phyloP scores from a whole-genome alignment of 2,113 vertebrate species.

The Plectropomus leopardus region DNA sequence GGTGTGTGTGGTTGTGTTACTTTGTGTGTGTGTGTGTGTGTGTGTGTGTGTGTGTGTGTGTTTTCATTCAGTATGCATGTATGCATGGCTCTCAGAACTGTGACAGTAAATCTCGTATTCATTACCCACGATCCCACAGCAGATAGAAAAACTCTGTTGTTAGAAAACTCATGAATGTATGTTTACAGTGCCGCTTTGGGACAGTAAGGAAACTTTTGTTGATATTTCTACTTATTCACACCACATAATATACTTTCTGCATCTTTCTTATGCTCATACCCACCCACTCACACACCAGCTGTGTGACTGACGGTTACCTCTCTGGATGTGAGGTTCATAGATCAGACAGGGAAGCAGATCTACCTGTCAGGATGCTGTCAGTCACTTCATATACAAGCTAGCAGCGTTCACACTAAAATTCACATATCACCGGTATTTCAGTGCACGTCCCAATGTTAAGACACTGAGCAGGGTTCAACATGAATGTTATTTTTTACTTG shows the following conservation, averaged over 20 bases:
- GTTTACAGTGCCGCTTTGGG: background rate
- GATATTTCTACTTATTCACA: slow-evolving; percentile 18
- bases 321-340: background rate
- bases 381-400: background rate
- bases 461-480: too few relatives aligned
- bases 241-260: background rate
- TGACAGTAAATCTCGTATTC: background rate
- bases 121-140: background rate
- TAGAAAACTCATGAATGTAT: background rate
- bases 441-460: background rate
- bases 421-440: background rate
- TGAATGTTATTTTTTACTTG: too few relatives aligned
- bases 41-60: background rate
- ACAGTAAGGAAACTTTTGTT: slow-evolving; percentile 31
- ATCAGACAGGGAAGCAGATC: background rate
- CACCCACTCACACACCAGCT: background rate
- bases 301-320: background rate
- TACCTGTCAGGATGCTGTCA: background rate
- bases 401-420: background rate
- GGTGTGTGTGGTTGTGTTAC: background rate
- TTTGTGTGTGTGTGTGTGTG: background rate
- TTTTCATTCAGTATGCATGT: background rate
- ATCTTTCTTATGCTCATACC: background rate
- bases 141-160: background rate
- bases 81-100: background rate